Base-by-base conservation (phyloP, 2,797 vertebrate genomes). In the Tachyglossus aculeatus region DNA sequence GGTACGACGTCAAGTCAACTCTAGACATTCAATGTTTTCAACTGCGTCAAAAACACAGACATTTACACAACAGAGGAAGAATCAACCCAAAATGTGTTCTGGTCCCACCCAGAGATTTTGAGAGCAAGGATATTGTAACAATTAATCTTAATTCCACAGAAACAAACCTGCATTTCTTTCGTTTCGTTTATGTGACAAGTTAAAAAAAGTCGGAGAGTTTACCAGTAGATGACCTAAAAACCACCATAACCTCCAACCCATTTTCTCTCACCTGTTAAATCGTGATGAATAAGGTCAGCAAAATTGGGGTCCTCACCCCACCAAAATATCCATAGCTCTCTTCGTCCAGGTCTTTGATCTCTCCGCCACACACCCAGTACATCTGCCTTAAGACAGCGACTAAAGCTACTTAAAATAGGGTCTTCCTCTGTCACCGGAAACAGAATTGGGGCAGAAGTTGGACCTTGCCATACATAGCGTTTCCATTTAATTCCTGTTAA, bases 401-500 rank as follows among this genome's bases (percentile, higher is more conserved):
- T 98, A 94, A 98, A 99, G 90, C 98, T 99, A 96, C 97, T 96
- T 67, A 99, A 92, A 93, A 99, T 98, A 83, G 98, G 97, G 91
- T 99, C 98, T 91, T 99, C 98, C 88, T 99, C 97, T 10, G 97
- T 98, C 71, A 98, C 96, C 8, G 97, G 96, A 84, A 98, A 98
- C 82, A 99, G 95, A 88, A 99, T 97, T 32, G 98, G 97, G 22
- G 97, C 97, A 84, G 97, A 98, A 27, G 95, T 97, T 87, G 97
- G 96, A 77, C 98, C 97, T 91, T 97, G 96, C 97, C 96, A 98
- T 83, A 98, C 95, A 6, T 97, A 99, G 88, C 95, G 94, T 92
- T 97, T 98, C 98, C 98, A 99, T 96, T 98, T 99, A 94, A 99
- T 99, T 77, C 98, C 98, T 1, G 97, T 98, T 85, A 99, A 94